Evolutionary conservation across 1,140 invertebrate species (phyloP).

Genomic region (Eciton burchellii): DNA sequence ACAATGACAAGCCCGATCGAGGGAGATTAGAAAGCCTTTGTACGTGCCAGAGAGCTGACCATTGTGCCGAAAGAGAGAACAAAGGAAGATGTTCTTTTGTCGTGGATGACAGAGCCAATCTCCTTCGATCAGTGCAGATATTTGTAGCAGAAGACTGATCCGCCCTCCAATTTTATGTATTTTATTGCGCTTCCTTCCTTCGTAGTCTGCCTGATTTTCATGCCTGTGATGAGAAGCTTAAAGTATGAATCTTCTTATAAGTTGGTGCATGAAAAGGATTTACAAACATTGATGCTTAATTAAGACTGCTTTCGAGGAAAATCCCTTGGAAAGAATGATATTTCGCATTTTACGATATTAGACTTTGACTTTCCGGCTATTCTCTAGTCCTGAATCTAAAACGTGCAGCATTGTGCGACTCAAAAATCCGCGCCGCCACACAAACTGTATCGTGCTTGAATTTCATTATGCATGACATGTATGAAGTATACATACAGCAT

Average conservation of each 20-base stretch:
- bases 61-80: constrained; percentile 45
- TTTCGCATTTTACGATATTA: neutral
- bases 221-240: neutral
- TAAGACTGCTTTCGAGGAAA: neutral
- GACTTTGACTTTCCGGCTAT: neutral
- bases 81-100: constrained; percentile 50
- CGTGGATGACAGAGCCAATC: constrained; percentile 34
- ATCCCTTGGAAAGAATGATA: neutral
- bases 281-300: neutral
- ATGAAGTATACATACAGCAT: neutral
- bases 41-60: constrained; percentile 33
- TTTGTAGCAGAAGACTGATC: constrained; percentile 39
- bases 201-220: neutral
- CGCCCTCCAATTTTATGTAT: constrained; percentile 33
- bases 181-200: constrained; percentile 12
- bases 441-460: constrained; percentile 15
- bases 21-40: constrained; percentile 55
- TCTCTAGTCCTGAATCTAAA: neutral
- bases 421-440: constrained; percentile 6
- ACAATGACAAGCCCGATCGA: constrained; percentile 49
- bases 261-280: neutral
- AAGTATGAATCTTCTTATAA: constrained; percentile 7
- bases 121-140: constrained; percentile 46
- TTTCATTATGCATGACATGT: constrained; percentile 15
- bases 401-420: neutral